Percentiles rank a stretch among this genome's conserved stretches.
Evolutionary conservation across 2,113 vertebrate genomes (phyloP).

Genomic region (Oreochromis spilurus): DNA sequence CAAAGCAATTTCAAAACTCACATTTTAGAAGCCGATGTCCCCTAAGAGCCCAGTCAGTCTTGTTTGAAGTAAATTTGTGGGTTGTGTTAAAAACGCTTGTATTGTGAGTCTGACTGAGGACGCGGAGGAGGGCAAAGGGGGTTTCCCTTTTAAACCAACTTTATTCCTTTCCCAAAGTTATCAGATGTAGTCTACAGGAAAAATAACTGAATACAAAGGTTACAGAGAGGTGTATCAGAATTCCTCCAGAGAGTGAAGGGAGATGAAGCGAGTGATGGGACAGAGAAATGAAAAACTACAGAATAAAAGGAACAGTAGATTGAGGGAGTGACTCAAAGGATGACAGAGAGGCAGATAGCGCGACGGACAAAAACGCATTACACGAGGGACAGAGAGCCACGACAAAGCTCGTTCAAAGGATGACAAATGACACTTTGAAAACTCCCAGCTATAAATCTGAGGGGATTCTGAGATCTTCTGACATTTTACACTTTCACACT

Average conservation of each 20-base stretch:
- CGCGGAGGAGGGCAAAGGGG: background rate
- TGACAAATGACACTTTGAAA: slow-evolving; percentile 10
- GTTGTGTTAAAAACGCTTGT: background rate
- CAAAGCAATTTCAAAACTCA: slow-evolving; percentile 1
- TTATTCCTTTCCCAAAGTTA: background rate
- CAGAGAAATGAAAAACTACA: background rate
- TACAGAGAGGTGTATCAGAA: background rate
- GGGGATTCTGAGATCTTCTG: background rate
- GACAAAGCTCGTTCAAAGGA: background rate
- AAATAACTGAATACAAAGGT: background rate
- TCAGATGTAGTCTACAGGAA: background rate
- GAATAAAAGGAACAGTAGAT: background rate
- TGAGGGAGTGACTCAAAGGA: background rate
- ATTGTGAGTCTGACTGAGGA: background rate
- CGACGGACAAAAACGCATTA: background rate
- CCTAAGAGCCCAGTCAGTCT: background rate
- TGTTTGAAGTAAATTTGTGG: background rate
- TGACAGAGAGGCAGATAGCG: background rate
- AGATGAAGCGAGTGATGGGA: background rate
- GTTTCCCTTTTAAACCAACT: background rate
- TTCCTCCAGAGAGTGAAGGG: background rate
- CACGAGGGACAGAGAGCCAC: background rate
- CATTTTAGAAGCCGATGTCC: background rate
- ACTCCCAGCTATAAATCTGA: background rate
- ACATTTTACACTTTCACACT: background rate